These are phyloP conservation scores for Danaus melanippus DNA, from an alignment of 1,140 invertebrate species.

Conservation along the genomic window DNA sequence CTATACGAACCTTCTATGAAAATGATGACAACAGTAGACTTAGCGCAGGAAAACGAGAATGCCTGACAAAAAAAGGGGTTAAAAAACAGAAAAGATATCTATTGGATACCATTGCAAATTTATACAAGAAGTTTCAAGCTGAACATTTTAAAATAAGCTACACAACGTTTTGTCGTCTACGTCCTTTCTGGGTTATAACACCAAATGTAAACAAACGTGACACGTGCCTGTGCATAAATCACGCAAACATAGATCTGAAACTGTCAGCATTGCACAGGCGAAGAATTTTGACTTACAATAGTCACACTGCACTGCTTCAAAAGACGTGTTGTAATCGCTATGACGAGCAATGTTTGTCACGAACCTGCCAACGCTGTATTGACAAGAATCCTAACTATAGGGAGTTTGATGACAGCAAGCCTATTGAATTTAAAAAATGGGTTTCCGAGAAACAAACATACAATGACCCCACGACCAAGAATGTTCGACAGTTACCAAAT, in stretches of 20 bases:
- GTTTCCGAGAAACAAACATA: conserved; percentile 11
- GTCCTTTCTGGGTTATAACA: conserved; percentile 17
- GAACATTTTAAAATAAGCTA: conserved; percentile 7
- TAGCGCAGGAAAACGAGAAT: conserved; percentile 17
- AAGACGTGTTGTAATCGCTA: too few relatives aligned
- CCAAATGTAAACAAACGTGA: conserved; percentile 7
- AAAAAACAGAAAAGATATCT: conserved; percentile 23
- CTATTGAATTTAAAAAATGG: conserved; percentile 23
- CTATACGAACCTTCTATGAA: conserved; percentile 18
- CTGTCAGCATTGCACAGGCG: neutral
- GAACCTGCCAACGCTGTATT: conserved; percentile 14
- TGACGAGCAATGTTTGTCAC: too few relatives aligned
- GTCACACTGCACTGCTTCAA: too few relatives aligned
- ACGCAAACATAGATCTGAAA: conserved; percentile 6
- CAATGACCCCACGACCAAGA: conserved; percentile 3
- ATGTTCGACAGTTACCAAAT: conserved; percentile 10
- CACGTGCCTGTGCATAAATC: conserved; percentile 6
- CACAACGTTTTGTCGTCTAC: conserved; percentile 13
- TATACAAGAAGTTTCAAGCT: conserved; percentile 6
- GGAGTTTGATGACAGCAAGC: conserved; percentile 20
- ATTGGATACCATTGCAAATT: conserved; percentile 7
- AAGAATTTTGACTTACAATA: neutral
- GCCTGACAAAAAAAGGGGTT: conserved; percentile 11
- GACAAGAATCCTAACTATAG: conserved; percentile 19
- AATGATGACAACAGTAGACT: conserved; percentile 15